Base-by-base conservation (phyloP, 2,113 vertebrate species). In the Galbula dea region DNA sequence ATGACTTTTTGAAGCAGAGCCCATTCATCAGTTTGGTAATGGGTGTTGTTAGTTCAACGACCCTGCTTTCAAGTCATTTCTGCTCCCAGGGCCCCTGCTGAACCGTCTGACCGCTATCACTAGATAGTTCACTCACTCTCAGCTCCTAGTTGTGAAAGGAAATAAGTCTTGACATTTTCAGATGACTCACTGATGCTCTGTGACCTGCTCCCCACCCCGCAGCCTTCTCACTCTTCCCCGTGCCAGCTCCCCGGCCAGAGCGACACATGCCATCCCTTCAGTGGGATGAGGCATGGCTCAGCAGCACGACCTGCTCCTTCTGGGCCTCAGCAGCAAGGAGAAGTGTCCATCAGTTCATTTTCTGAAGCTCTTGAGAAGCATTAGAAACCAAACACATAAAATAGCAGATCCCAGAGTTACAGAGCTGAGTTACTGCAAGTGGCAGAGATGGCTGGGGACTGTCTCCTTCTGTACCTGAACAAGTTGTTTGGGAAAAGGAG, bases 21-120 rank as follows among this genome's bases (percentile, higher is more conserved):
- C 95, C 95, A 86, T 91, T 91, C 88, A 79, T 81, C 89, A 62
- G 87, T 32, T 52, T 26, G 23, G 87, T 75, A 90, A 83, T 75
- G 92, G 46, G 18, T 59, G 24, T 39, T 37, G 71, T 91, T 83
- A 88, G 92, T 69, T 93, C 94, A 83, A 80, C 54, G 89, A 75
- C 90, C 66, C 36, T 1, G 72, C 80, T 89, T 85, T 89, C 88
- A 86, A 76, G 80, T 54, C 11, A 57, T 82, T 94, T 92, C 32
- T 79, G 85, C 81, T 92, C 93, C 66, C 17, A 8, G 79, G 37
- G 71, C 66, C 76, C 92, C 45, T 2, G 45, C 79, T 88, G 91
- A 48, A 76, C 15, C 83, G 3, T 55, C 91, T 83, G 95, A 91
- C 58, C 10, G 21, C 67, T 27, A 7, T 89, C 92, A 41, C 95